Percentiles rank a stretch among this genome's conserved stretches.
Conservation (phyloP, 2,888 invertebrate genomes). For the Caenorhabditis sinica region DNA sequence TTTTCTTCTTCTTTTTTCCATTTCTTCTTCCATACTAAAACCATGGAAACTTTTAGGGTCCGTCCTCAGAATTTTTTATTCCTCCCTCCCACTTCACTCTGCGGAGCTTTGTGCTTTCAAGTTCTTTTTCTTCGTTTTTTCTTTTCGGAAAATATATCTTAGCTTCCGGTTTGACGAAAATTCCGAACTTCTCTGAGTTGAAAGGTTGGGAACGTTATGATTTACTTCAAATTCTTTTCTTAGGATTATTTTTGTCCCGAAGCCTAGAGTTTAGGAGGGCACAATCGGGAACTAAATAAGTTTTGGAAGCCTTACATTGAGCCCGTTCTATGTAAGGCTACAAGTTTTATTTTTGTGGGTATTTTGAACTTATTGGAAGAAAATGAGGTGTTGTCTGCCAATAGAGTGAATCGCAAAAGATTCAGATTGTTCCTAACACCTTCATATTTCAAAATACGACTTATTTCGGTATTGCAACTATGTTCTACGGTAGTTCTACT, state of each 20-base stretch:
- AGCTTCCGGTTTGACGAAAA: not conserved
- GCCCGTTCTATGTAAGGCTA: no score
- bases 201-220: constrained; percentile 2
- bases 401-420: no score
- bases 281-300: not conserved
- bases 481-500: no score
- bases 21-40: constrained; percentile 14
- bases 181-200: not conserved
- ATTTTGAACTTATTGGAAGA: no score
- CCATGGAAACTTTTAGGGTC: constrained; percentile 50
- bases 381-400: no score
- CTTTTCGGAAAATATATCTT: not conserved
- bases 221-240: no score
- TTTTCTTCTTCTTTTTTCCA: not conserved
- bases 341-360: no score
- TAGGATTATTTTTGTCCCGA: not conserved
- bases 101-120: constrained; percentile 23
- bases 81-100: constrained; percentile 10
- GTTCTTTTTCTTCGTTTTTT: constrained; percentile 3
- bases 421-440: no score
- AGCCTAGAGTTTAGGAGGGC: not conserved
- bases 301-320: no score
- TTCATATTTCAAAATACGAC: no score
- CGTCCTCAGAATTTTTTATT: constrained; percentile 41
- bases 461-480: no score